Evolutionary conservation across 2,113 vertebrate species (phyloP).

Genomic region (Pseudorectes ferrugineus): DNA sequence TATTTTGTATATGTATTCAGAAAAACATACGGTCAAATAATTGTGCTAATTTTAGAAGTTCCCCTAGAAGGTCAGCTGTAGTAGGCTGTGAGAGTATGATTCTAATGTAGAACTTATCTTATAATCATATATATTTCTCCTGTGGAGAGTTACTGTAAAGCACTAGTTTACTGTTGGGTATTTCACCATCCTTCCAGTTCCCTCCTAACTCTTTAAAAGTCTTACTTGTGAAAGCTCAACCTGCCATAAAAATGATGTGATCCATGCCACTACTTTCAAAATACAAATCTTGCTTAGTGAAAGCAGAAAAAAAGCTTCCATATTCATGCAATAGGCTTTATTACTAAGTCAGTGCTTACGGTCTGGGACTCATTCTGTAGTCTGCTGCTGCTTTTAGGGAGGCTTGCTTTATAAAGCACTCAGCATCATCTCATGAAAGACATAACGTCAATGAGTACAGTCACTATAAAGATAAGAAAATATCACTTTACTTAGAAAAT

Average conservation of each 20-base stretch:
- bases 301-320: not conserved
- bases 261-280: not conserved
- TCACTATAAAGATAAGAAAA: conserved; percentile 9
- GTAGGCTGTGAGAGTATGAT: not conserved
- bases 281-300: not conserved
- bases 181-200: not conserved
- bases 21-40: not conserved
- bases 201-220: not conserved
- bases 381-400: not conserved
- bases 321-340: not conserved
- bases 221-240: not conserved
- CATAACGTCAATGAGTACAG: not conserved
- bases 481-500: not conserved
- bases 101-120: not conserved
- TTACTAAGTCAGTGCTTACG: not conserved
- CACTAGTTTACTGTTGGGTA: not conserved
- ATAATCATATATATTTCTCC: not conserved
- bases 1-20: not conserved
- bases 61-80: not conserved
- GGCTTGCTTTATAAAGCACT: conserved; percentile 5
- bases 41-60: not conserved
- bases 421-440: not conserved
- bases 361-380: not conserved
- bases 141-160: not conserved
- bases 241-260: not conserved